Evolutionary conservation across 2,797 vertebrate species (phyloP), one percentile per base, ranked within the genome.

Genomic region (Acanthurus tractus): DNA sequence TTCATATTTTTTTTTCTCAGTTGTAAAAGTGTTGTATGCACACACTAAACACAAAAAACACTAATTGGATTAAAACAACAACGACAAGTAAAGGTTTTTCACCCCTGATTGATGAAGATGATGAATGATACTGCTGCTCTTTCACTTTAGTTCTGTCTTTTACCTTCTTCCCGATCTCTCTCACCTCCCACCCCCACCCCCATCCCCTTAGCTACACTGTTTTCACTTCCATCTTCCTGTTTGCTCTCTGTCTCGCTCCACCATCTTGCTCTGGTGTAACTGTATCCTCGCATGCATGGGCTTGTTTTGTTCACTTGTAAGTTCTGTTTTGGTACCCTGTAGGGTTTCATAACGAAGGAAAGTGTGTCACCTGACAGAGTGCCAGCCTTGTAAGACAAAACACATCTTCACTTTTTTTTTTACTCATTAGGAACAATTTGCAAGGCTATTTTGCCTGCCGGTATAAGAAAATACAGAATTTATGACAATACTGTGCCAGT

Each of bases 221-320:
- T 29, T 45, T 71, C 45, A 38, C 50, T 36, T 38, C 15, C 54
- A 25, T 25, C 2, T 8, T 17, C 34, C 29, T 36, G 53, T 80
- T 63, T 44, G 7, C 54, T 38, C 38, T n/a, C 50, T 59, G 10
- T 18, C 10, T 50, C 2, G 45, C 63, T 61, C 56, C 15, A 11
- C 61, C 42, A 23, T 67, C 40, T 38, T 55, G 0, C 29, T 48
- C 3, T n/a, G 20, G 14, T 54, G 18, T 62, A 61, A 58, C 46
- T 8, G 1, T 36, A 56, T 17, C 2, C n/a, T 42, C 69, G 18
- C 46, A 18, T 23, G 36, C 8, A 52, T 36, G 49, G 2, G 68
- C 68, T 68, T 83, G 62, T 49, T 63, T 57, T 23, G 22, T 59
- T 2, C 38, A 45, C 7, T 10, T 23, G 0, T 9, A 18, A 57